Conservation (phyloP, 2,888 invertebrate genomes). For the Cheilosia grossa region DNA sequence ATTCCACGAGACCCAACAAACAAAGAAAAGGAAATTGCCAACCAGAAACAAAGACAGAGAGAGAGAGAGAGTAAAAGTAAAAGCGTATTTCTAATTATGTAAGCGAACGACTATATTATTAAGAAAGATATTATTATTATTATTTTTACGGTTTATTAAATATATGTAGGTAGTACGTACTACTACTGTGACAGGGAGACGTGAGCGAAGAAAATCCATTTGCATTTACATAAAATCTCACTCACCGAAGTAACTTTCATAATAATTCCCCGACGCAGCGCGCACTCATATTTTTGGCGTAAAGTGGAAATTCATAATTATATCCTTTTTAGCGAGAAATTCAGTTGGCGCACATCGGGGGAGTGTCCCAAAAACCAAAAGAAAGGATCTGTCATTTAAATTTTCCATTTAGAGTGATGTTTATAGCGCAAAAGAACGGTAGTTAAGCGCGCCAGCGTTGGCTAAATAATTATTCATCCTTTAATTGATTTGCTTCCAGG, state of each 20-base stretch:
- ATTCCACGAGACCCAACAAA: not conserved
- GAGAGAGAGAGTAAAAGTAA: constrained; percentile 53
- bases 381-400: constrained; percentile 45
- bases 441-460: constrained; percentile 3
- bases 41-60: not conserved
- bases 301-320: constrained; percentile 63
- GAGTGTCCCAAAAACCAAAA: not conserved
- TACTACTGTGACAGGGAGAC: constrained; percentile 19
- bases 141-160: constrained; percentile 67
- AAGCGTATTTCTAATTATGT: constrained; percentile 70
- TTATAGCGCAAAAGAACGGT: constrained; percentile 3
- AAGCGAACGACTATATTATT: constrained; percentile 61
- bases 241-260: constrained; percentile 57
- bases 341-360: not conserved
- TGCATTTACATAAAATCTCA: constrained; percentile 68
- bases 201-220: constrained; percentile 58
- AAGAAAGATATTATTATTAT: constrained; percentile 49
- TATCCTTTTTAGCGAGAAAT: constrained; percentile 14
- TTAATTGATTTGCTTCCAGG: constrained; percentile 50
- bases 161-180: constrained; percentile 38
- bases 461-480: constrained; percentile 33
- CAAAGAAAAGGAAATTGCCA: not conserved
- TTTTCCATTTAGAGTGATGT: constrained; percentile 36
- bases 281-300: constrained; percentile 24
- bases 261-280: constrained; percentile 37